phyloP scores from a whole-genome alignment of 2,797 vertebrate species.

The Pachyuromys duprasi region DNA sequence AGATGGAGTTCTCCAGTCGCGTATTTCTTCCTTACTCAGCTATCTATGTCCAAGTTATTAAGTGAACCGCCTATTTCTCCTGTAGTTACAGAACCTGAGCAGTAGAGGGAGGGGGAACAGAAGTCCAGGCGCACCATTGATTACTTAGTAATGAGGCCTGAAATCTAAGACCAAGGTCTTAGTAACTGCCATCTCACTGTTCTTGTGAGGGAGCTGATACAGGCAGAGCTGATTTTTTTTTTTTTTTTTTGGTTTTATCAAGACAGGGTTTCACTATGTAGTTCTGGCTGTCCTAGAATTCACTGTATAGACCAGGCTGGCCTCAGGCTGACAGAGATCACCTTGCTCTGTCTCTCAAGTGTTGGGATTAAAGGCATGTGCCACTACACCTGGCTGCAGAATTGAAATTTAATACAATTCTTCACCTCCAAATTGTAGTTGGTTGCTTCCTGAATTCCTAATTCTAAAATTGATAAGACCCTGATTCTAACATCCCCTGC shows the following conservation, averaged over 20 bases:
- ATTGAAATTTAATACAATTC: background rate
- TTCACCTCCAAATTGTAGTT: slow-evolving; percentile 22
- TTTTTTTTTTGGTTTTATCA: background rate
- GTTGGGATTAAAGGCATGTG: background rate
- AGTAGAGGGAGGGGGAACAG: background rate
- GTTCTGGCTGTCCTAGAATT: background rate
- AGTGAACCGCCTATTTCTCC: background rate
- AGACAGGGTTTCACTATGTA: background rate
- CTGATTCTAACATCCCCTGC: background rate
- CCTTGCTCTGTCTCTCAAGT: background rate
- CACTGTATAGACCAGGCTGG: background rate
- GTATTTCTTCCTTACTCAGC: background rate
- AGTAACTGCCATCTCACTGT: background rate
- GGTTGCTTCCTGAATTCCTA: slow-evolving; percentile 14
- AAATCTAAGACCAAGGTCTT: background rate
- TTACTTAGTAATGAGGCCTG: background rate
- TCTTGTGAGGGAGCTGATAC: background rate
- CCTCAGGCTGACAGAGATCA: background rate
- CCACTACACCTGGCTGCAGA: background rate
- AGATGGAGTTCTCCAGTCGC: no score
- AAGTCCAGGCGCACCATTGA: background rate
- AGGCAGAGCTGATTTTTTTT: slow-evolving; percentile 7
- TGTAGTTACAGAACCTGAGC: background rate
- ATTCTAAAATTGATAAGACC: slow-evolving; percentile 17
- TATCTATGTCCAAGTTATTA: background rate